Conservation (phyloP, 2,113 vertebrate species). For the Mixornis gularis region DNA sequence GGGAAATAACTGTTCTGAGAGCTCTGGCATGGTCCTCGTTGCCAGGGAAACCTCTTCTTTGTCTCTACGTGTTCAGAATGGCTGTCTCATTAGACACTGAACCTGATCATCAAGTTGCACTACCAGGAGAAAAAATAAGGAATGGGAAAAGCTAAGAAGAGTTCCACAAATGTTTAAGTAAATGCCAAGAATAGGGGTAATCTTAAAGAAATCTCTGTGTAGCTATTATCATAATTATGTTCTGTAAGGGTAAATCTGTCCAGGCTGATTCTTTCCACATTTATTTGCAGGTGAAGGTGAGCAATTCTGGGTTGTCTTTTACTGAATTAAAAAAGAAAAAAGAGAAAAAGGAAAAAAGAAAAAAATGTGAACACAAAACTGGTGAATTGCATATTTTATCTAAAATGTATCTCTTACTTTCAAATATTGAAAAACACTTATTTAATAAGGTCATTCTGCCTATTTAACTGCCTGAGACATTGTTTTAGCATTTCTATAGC, state of each 20-base stretch:
- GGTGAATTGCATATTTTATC: not conserved
- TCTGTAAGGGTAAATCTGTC: conserved; percentile 8
- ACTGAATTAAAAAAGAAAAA: not conserved
- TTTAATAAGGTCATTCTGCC: not conserved
- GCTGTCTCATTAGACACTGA: conserved; percentile 70
- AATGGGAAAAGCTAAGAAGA: conserved; percentile 20
- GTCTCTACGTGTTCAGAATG: conserved; percentile 79
- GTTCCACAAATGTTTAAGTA: conserved; percentile 59
- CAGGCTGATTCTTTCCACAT: not conserved
- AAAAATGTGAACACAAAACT: not conserved
- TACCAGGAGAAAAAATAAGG: not conserved
- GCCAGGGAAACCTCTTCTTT: conserved; percentile 79
- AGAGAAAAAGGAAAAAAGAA: not conserved
- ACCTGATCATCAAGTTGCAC: conserved; percentile 51
- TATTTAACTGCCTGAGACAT: not conserved
- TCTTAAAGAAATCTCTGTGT: not conserved
- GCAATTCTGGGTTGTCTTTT: not conserved
- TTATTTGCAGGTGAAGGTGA: conserved; percentile 4
- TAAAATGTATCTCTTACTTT: not conserved
- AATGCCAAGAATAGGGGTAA: not conserved
- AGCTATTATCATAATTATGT: not conserved
- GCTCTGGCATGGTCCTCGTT: conserved; percentile 72
- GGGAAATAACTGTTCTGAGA: conserved; percentile 67
- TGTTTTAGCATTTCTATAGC: not conserved
- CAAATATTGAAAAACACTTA: not conserved